Base-by-base conservation (phyloP, 1,140 invertebrate genomes). In the Bactericera cockerelli region DNA sequence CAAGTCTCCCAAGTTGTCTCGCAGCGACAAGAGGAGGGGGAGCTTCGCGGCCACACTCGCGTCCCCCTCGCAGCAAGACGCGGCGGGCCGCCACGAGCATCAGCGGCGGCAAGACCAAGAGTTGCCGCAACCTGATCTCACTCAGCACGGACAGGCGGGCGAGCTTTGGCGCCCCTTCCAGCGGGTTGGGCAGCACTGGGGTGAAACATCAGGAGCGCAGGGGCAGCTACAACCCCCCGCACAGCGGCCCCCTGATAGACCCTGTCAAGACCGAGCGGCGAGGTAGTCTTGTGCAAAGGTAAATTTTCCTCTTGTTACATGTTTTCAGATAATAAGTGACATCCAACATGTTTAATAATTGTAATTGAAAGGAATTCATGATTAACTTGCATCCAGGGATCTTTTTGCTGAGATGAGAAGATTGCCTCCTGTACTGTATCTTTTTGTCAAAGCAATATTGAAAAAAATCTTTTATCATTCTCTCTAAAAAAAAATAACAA, bases 251-350 rank as follows among this genome's bases (percentile, higher is more conserved):
- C 3, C 22, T 49, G 22, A n/a, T 49, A 8, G 42, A 49, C 6
- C 25, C 55, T 22, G 14, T 33, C 4, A 33, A 33, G 22, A 8
- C 19, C 25, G 69, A 69, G 36, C 61, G 69, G 1, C 42, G 68
- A 14, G 65, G 67, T 36, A 69, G 68, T 49, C 63, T 70, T 38
- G 69, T 70, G 4, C 63, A 64, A 39, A 70, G 69, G 69, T 70
- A 67, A 53, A 31, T 6, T n/a, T n/a, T n/a, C n/a, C n/a, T n/a
- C n/a, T n/a, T n/a, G n/a, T n/a, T n/a, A n/a, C n/a, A n/a, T n/a
- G n/a, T n/a, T n/a, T n/a, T n/a, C n/a, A n/a, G n/a, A n/a, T n/a
- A n/a, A n/a, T n/a, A n/a, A n/a, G n/a, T n/a, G n/a, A n/a, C n/a
- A n/a, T n/a, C n/a, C n/a, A n/a, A n/a, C n/a, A n/a, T n/a, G n/a